Conservation (phyloP, 2,797 vertebrate genomes). For the Chiloscyllium punctatum region DNA sequence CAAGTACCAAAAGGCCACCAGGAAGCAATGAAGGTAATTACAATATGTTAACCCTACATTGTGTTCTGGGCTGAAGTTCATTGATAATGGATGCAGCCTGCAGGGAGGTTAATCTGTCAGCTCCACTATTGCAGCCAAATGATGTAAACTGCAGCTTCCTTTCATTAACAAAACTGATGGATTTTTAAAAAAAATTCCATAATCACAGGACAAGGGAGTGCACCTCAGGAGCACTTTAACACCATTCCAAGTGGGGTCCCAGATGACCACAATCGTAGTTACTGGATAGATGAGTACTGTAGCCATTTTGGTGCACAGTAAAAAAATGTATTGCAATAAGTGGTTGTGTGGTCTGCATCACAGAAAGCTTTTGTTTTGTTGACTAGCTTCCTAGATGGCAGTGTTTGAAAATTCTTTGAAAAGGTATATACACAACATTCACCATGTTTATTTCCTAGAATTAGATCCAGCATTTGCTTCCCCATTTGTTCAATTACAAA, state of each 20-base stretch:
- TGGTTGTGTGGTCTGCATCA: not conserved
- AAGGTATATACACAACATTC: not conserved
- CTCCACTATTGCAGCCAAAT: no score
- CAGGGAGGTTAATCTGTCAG: not conserved
- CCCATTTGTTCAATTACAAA: not conserved
- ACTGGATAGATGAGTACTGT: not conserved
- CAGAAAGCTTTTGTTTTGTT: not conserved
- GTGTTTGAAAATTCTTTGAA: not conserved
- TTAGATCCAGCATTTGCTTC: not conserved
- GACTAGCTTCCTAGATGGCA: not conserved
- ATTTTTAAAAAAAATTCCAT: not conserved
- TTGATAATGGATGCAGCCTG: not conserved
- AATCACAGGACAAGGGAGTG: not conserved
- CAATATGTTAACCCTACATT: not conserved
- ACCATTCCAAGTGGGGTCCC: not conserved
- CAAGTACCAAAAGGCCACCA: slow-evolving; percentile 55
- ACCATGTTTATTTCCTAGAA: not conserved
- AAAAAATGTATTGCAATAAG: not conserved
- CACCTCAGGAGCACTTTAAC: not conserved
- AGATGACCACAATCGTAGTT: not conserved
- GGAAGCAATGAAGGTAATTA: slow-evolving; percentile 65
- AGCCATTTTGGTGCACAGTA: not conserved
- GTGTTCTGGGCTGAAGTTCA: not conserved
- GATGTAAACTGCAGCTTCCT: not conserved
- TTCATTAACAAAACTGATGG: not conserved